phyloP scores from a whole-genome alignment of 2,113 vertebrate species.

The Todiramphus chloris region DNA sequence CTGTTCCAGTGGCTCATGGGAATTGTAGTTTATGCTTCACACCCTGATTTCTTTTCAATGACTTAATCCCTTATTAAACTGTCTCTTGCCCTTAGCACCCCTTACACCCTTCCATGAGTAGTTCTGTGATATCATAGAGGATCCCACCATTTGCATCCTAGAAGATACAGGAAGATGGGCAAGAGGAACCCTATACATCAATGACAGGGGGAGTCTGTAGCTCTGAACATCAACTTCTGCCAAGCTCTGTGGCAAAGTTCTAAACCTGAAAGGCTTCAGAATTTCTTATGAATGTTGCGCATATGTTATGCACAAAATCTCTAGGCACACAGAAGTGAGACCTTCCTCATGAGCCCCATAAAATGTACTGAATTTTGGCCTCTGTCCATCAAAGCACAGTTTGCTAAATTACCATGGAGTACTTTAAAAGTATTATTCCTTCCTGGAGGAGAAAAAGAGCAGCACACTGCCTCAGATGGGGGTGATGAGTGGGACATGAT shows the following conservation, averaged over 20 bases:
- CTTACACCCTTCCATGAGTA: neutral
- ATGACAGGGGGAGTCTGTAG: neutral
- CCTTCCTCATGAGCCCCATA: neutral
- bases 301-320: neutral
- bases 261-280: neutral
- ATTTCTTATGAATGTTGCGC: neutral
- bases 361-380: neutral
- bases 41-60: neutral
- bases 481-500: neutral
- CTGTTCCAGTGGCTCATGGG: constrained; percentile 20
- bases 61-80: neutral
- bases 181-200: neutral
- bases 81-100: neutral
- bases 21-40: constrained; percentile 19
- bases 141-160: neutral
- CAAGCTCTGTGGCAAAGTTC: neutral
- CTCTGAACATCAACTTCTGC: neutral
- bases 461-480: neutral
- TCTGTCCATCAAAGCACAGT: neutral
- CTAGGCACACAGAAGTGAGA: neutral
- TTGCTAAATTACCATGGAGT: neutral
- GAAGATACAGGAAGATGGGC: neutral
- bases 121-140: neutral
- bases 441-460: neutral
- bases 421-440: constrained; percentile 11